phyloP scores from a whole-genome alignment of 1,140 invertebrate genomes.

The Drosophila rufa region DNA sequence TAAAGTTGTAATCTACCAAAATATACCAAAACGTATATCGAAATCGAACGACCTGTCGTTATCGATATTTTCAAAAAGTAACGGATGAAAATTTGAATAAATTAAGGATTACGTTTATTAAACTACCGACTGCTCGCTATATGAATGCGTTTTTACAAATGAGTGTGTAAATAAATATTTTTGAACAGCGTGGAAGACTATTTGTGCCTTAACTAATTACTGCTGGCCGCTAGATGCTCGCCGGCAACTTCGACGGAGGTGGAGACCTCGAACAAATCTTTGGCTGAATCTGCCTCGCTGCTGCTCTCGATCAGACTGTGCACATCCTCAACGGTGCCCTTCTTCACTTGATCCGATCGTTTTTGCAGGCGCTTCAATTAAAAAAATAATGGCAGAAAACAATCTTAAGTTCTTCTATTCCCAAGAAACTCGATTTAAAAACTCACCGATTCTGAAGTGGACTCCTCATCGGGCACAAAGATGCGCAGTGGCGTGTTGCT shows the following conservation, averaged over 20 bases:
- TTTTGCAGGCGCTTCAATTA: slow-evolving; percentile 67
- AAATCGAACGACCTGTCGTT: neutral
- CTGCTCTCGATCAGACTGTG: slow-evolving; percentile 14
- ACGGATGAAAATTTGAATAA: slow-evolving; percentile 35
- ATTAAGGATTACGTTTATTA: slow-evolving; percentile 70
- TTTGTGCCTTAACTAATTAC: slow-evolving; percentile 56
- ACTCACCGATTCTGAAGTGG: slow-evolving; percentile 90
- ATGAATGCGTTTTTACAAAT: slow-evolving; percentile 73
- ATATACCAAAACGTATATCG: no score
- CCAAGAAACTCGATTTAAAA: no score
- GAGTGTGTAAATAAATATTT: slow-evolving; percentile 63
- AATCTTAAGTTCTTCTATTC: no score
- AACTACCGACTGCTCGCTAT: slow-evolving; percentile 73
- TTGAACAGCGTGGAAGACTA: slow-evolving; percentile 44
- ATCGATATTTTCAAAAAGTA: slow-evolving; percentile 3
- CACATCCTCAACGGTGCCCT: slow-evolving; percentile 59
- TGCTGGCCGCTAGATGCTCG: slow-evolving; percentile 52
- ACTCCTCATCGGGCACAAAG: slow-evolving; percentile 81
- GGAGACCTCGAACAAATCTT: slow-evolving; percentile 77
- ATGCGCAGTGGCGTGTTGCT: slow-evolving; percentile 74
- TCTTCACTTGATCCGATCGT: slow-evolving; percentile 67
- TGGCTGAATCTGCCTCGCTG: slow-evolving; percentile 40
- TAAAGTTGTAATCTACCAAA: no score
- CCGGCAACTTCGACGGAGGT: slow-evolving; percentile 78
- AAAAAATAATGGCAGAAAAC: no score